Evolutionary conservation across 2,888 invertebrate genomes (phyloP), one percentile per base, ranked within the genome.

Genomic region (Oasisia sp.): DNA sequence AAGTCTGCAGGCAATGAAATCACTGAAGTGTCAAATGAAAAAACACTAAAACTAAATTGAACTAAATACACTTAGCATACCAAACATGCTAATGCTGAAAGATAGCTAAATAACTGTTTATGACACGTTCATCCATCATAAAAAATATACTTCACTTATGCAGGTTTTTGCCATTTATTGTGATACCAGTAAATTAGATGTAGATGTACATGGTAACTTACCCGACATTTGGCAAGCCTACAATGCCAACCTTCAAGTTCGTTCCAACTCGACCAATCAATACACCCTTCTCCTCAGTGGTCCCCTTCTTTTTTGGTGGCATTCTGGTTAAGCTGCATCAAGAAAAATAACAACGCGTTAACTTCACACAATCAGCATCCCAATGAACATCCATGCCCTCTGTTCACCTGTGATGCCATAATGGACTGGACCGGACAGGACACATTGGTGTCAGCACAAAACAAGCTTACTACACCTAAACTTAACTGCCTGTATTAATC

Each of bases 201-300:
- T 14, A 50, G 1, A 50, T 50, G 12, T 50, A 50, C 14, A 50
- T 14, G 14, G 9, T 45, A 74, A 74, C 94, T 94, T 95, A 97
- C 97, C 99, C 99, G 93, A 99, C 99, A 97, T 99, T 99, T 50
- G 99, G 99, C 92, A 99, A 97, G 92, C 97, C 97, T 92, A 97
- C 97, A 95, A 99, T 99, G 93, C 99, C 99, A 95, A 99, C 98
- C 97, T 99, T 98, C 93, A 99, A 97, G 97, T 99, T 99, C 92
- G 99, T 99, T 90, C 99, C 99, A 93, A 99, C 98, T 94, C 99
- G 97, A 44, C 99, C 99, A 96, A 99, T 98, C 92, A 99, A 97
- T 45, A 98, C 98, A 95, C 98, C 98, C 32, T 98, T 98, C 95
- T 98, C 98, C 89, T 96, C 96, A 32, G 95, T 96, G 91, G 96